Conservation (phyloP, 2,113 vertebrate species). For the Oxyura jamaicensis region DNA sequence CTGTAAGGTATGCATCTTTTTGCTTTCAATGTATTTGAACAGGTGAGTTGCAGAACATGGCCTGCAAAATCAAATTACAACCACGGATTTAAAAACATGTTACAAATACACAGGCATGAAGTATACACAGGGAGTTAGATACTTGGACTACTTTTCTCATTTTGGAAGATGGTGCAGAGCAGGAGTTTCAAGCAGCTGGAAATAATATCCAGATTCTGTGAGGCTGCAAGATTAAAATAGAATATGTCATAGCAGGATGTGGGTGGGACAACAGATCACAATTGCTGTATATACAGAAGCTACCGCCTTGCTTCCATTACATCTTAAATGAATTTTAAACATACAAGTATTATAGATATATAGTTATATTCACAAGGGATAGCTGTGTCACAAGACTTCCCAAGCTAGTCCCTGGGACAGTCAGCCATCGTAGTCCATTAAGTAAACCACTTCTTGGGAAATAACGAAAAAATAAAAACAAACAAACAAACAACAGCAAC, state of each 20-base stretch:
- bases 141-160: background rate
- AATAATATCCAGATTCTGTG: background rate
- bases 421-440: background rate
- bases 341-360: background rate
- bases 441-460: background rate
- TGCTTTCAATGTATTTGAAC: background rate
- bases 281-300: background rate
- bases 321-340: background rate
- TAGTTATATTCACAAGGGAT: background rate
- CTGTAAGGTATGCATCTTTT: background rate
- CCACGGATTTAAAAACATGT: background rate
- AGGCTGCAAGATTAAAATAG: background rate
- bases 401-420: background rate
- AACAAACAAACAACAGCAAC: background rate
- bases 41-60: background rate
- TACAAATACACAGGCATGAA: background rate
- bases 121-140: no score
- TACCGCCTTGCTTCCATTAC: background rate
- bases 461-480: background rate
- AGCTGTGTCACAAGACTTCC: background rate
- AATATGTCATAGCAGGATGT: background rate
- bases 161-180: background rate
- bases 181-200: fast-evolving
- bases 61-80: background rate
- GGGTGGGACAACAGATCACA: background rate